A percentile compares a stretch with the other conserved stretches of the same genome.
phyloP scores from a whole-genome alignment of 2,888 invertebrate genomes.

The Scaptomyza tumidula region DNA sequence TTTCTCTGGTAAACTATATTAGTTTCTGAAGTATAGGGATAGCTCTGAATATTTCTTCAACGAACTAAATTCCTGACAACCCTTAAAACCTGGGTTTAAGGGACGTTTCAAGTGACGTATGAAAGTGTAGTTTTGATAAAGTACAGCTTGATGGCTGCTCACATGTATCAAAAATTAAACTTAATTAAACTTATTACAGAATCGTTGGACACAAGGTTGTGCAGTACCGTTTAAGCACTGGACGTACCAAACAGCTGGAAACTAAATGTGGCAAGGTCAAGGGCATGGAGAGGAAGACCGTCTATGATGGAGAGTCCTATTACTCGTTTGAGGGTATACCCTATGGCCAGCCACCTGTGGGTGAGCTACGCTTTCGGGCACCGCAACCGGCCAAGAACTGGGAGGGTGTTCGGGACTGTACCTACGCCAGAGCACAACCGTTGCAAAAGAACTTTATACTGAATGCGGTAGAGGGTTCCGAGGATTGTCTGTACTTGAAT shows the following conservation, averaged over 20 bases:
- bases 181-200: constrained; percentile 41
- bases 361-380: constrained; percentile 82
- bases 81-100: too few species aligned
- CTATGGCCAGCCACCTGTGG: constrained; percentile 81
- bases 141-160: too few species aligned
- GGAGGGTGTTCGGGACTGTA: constrained; percentile 84
- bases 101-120: too few species aligned
- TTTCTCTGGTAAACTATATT: too few species aligned
- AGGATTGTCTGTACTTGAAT: constrained; percentile 86
- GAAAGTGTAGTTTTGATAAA: too few species aligned
- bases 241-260: constrained; percentile 63
- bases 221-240: constrained; percentile 70
- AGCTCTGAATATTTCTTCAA: too few species aligned
- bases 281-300: constrained; percentile 72
- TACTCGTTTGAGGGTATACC: constrained; percentile 83
- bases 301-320: constrained; percentile 68
- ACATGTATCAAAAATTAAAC: not conserved
- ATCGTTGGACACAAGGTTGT: constrained; percentile 67
- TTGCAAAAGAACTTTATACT: constrained; percentile 78
- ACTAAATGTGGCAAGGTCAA: constrained; percentile 77
- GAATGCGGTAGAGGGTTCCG: constrained; percentile 82
- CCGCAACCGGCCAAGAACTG: constrained; percentile 84
- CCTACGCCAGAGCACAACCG: constrained; percentile 75
- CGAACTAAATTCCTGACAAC: too few species aligned
- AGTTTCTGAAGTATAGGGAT: too few species aligned